phyloP scores from a whole-genome alignment of 2,113 vertebrate genomes.

The Edolisoma coerulescens region DNA sequence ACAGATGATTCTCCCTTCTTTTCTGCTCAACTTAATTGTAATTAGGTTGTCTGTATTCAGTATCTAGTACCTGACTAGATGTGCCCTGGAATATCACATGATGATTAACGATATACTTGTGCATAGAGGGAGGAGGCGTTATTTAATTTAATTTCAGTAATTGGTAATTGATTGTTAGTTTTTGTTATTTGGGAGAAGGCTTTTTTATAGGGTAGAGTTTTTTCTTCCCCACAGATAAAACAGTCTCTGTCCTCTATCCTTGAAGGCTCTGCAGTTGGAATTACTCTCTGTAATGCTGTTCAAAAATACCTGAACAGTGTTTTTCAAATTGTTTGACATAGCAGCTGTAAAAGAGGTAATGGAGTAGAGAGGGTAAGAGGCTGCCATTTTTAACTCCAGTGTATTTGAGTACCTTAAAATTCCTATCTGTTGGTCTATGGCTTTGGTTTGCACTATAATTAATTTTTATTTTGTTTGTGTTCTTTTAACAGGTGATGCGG shows the following conservation, averaged over 20 bases:
- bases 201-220: background rate
- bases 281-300: background rate
- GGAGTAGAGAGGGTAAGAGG: background rate
- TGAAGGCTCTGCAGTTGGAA: background rate
- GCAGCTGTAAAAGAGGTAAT: background rate
- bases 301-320: background rate
- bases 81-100: background rate
- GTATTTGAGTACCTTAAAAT: background rate
- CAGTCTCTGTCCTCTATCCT: background rate
- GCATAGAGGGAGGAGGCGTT: background rate
- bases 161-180: background rate
- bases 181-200: background rate
- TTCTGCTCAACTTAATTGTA: background rate
- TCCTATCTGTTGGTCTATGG: background rate
- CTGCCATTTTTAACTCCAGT: background rate
- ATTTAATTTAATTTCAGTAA: background rate
- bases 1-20: background rate
- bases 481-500: constrained; percentile 77
- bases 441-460: background rate
- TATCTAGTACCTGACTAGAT: background rate
- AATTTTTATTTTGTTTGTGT: background rate
- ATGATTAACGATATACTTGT: background rate
- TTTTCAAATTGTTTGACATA: background rate
- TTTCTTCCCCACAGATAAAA: background rate
- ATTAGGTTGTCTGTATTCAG: background rate